Conservation (phyloP, 1,140 invertebrate genomes). For the Philaenus spumarius region DNA sequence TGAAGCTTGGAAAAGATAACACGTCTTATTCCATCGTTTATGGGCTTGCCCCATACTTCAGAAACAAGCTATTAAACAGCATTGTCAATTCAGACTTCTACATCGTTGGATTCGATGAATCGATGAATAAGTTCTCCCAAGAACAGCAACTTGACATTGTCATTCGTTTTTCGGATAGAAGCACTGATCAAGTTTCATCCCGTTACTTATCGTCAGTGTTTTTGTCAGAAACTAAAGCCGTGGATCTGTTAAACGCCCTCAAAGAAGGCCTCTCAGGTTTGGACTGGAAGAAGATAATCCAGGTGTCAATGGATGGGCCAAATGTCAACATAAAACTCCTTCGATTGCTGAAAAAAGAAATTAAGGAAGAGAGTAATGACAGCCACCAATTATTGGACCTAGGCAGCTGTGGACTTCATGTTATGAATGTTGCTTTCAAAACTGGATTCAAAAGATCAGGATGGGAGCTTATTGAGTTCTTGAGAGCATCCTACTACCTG, state of each 20-base stretch:
- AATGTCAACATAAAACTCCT: no score
- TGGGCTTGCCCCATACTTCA: no score
- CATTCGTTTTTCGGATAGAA: constrained; percentile 23
- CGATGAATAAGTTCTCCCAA: constrained; percentile 24
- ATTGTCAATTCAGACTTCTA: constrained; percentile 16
- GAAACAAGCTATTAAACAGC: constrained; percentile 14
- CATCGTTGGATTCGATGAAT: constrained; percentile 24
- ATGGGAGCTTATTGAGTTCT: no score
- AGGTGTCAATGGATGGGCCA: no score
- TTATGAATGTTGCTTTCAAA: no score
- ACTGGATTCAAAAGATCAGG: no score
- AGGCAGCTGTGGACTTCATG: no score
- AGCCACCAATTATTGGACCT: background rate
- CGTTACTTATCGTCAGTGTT: constrained; percentile 26
- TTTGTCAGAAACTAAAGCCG: constrained; percentile 7
- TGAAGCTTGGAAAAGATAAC: constrained; percentile 18
- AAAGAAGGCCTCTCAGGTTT: background rate
- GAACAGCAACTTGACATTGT: constrained; percentile 28
- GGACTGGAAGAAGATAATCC: constrained; percentile 18
- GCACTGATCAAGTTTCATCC: constrained; percentile 21
- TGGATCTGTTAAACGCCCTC: background rate
- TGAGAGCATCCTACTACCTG: background rate
- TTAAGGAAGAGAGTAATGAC: background rate
- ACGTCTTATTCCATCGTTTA: no score
- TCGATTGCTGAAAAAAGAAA: background rate